These are phyloP conservation scores for Elymnias hypermnestra DNA, from an alignment of 1,140 invertebrate species.

Conservation along the genomic window DNA sequence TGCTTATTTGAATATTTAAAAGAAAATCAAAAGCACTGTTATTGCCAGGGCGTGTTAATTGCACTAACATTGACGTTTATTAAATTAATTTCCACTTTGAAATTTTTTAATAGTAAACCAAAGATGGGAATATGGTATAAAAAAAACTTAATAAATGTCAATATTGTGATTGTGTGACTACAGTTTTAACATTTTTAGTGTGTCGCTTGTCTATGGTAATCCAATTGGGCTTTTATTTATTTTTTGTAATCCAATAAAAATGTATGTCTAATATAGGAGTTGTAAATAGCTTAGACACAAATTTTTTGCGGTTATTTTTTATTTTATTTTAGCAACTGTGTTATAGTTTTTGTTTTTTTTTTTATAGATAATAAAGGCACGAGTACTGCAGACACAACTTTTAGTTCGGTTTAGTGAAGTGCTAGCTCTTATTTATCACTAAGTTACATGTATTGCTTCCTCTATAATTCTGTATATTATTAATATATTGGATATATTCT, in stretches of 20 bases:
- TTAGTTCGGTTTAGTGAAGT: conserved; percentile 63
- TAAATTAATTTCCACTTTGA: background rate
- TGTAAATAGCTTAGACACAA: too few species aligned
- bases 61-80: conserved; percentile 9
- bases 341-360: conserved; percentile 48
- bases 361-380: conserved; percentile 74
- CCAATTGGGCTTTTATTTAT: conserved; percentile 21
- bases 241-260: too few species aligned
- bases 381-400: conserved; percentile 68
- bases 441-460: conserved; percentile 43
- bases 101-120: background rate
- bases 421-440: conserved; percentile 36
- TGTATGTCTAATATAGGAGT: too few species aligned
- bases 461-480: conserved; percentile 11
- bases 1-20: too few species aligned
- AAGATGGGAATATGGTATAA: too few species aligned
- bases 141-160: conserved; percentile 2
- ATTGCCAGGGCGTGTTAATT: conserved; percentile 9
- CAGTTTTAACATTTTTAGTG: conserved; percentile 16
- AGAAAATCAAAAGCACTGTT: conserved; percentile 11
- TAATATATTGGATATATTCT: conserved; percentile 9
- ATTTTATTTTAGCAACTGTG: conserved; percentile 34
- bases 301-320: conserved; percentile 22
- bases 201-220: conserved; percentile 17
- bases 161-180: background rate